Base-by-base conservation (phyloP, 2,113 vertebrate species). In the Sinocyclocheilus grahami region DNA sequence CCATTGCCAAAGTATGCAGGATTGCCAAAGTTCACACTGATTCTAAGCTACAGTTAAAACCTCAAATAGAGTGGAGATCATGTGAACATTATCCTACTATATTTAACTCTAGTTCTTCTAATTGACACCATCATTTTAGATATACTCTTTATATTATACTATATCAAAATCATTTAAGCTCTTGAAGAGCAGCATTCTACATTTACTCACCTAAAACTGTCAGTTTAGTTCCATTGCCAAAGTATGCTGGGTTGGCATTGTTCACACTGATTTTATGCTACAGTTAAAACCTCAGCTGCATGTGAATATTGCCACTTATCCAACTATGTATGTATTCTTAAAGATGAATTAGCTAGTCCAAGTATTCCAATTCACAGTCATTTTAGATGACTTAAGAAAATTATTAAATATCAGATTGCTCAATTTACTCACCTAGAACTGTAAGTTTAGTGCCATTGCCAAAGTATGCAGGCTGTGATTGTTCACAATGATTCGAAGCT, bases 341-440 rank as follows among this genome's bases (percentile, higher is more conserved):
- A 27, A 67, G 10, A 71, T 71, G 14, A 20, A 11, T 71, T 71
- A 27, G 10, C 69, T 39, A 33, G 30, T 39, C 37, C 71, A 46
- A 7, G 13, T 11, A 6, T 37, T 67, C 30, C n/a, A 71, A 16
- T 67, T 20, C 27, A 67, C 4, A 5, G 13, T n/a, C 2, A 37
- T 33, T 18, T 71, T 37, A 37, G 16, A 71, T 37, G 18, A 3
- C 5, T 33, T 37, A 37, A 16, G 20, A 83, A 33, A 78, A 71
- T 14, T 2, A 12, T 67, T 48, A 76, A 60, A 81, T 22, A 60
- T 22, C 24, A 79, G 51, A 33, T 75, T 27, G 74, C 88, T 90
- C 87, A 48, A 80, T 4, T 92, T 88, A 87, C 89, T 88, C 89
- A 91, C 90, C 89, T 82, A 92, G 84, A 87, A 92, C 90, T 10